Percentiles rank a stretch among this genome's conserved stretches.
These are phyloP conservation scores for Euphydryas editha DNA, from an alignment of 2,888 invertebrate species.

Conservation along the genomic window DNA sequence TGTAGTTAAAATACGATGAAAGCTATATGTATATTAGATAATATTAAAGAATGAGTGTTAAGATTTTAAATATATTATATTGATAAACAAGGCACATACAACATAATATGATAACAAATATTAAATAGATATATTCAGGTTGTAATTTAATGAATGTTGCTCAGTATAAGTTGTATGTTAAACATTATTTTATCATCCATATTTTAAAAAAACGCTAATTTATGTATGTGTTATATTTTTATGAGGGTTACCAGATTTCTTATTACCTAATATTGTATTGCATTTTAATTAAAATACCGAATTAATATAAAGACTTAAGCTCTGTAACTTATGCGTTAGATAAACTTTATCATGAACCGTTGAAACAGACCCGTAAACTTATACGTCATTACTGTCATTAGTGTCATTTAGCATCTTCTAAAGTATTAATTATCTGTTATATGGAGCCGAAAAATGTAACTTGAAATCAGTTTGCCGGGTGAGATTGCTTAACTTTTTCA, in stretches of 20 bases:
- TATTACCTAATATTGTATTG: neutral
- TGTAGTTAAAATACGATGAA: slow-evolving; percentile 28
- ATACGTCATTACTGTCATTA: no score
- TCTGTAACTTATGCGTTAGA: neutral
- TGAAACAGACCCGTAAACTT: no score
- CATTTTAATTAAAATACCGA: neutral
- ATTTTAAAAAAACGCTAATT: slow-evolving; percentile 7
- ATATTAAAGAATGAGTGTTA: slow-evolving; percentile 10
- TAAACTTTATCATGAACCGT: no score
- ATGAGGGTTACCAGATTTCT: slow-evolving; percentile 9
- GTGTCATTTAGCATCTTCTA: no score
- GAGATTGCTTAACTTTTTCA: no score
- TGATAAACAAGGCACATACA: slow-evolving; percentile 24
- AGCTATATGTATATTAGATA: slow-evolving; percentile 20
- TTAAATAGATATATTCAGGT: slow-evolving; percentile 39
- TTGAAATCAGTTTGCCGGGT: no score
- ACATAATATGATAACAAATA: slow-evolving; percentile 36
- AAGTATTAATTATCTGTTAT: no score
- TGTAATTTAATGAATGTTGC: slow-evolving; percentile 56
- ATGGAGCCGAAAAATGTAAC: no score
- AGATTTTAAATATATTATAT: slow-evolving; percentile 18
- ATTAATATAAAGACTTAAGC: neutral
- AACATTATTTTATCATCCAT: slow-evolving; percentile 23
- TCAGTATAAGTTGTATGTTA: slow-evolving; percentile 47
- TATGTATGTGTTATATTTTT: slow-evolving; percentile 10